Conservation (phyloP, 1,140 invertebrate genomes). For the Aphidius ervi region DNA sequence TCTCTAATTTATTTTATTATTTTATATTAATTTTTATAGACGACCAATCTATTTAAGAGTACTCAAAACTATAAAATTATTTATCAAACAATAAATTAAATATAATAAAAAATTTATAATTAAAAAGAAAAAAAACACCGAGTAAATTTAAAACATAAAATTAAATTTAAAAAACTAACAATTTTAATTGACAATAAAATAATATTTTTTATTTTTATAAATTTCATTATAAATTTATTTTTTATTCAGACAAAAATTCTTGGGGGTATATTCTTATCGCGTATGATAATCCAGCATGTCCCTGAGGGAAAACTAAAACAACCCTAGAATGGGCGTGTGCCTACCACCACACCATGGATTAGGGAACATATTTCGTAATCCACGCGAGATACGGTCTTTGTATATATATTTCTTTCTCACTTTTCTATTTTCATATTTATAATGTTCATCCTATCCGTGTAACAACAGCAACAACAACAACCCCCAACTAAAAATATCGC, state of each 20-base stretch:
- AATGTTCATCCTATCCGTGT: conserved; percentile 9
- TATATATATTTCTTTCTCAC: background rate
- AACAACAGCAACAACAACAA: conserved; percentile 16
- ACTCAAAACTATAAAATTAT: too few relatives aligned
- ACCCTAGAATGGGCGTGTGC: conserved; percentile 36
- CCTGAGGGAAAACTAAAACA: conserved; percentile 25
- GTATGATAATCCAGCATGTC: conserved; percentile 40
- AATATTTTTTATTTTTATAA: too few relatives aligned
- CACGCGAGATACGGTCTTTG: conserved; percentile 30
- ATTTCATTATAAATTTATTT: conserved; percentile 9
- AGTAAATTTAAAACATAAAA: too few relatives aligned
- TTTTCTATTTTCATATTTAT: conserved; percentile 36
- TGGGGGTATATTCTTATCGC: conserved; percentile 37
- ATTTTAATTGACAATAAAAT: too few relatives aligned
- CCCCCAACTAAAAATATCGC: background rate
- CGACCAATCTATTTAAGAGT: too few relatives aligned
- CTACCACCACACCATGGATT: conserved; percentile 30
- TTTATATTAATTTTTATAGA: too few relatives aligned
- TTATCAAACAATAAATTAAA: too few relatives aligned
- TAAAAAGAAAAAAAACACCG: too few relatives aligned
- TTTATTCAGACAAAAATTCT: conserved; percentile 27
- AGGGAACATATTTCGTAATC: conserved; percentile 52
- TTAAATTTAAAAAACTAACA: too few relatives aligned
- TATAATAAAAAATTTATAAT: too few relatives aligned
- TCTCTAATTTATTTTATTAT: too few relatives aligned